phyloP scores from a whole-genome alignment of 2,797 vertebrate species.

The Percopsis omiscomaycus region DNA sequence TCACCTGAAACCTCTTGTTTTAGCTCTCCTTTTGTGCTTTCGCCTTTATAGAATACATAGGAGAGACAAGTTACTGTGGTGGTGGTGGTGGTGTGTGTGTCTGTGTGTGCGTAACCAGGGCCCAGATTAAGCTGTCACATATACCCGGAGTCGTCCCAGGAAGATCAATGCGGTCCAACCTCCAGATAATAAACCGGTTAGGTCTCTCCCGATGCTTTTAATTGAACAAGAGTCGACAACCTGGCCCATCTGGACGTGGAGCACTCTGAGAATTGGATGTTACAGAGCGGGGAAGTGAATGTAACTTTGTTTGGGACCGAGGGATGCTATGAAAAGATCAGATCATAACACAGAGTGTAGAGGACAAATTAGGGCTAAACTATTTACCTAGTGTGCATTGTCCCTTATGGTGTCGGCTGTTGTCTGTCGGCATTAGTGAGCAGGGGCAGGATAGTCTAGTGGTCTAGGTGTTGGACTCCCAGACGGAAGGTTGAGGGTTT shows the following conservation, averaged over 20 bases:
- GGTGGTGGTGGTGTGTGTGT: not conserved
- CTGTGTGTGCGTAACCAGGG: slow-evolving; percentile 6
- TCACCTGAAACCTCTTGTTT: slow-evolving; percentile 11
- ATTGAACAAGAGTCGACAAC: slow-evolving; percentile 63
- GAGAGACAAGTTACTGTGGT: slow-evolving; percentile 14
- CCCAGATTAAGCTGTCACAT: slow-evolving; percentile 60
- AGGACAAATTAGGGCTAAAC: not conserved
- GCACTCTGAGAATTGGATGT: slow-evolving; percentile 52
- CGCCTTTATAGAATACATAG: slow-evolving; percentile 25
- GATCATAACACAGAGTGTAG: not conserved
- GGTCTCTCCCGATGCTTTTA: slow-evolving; percentile 61
- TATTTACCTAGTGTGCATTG: not conserved
- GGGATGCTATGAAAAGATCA: slow-evolving; percentile 4
- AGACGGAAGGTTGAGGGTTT: too few species aligned
- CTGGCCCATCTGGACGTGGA: slow-evolving; percentile 53
- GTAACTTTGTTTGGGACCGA: slow-evolving; percentile 7
- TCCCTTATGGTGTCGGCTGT: not conserved
- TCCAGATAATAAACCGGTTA: slow-evolving; percentile 67
- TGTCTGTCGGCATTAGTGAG: not conserved
- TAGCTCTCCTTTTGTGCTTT: slow-evolving; percentile 3
- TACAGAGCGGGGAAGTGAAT: slow-evolving; percentile 26
- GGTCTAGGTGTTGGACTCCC: too few species aligned
- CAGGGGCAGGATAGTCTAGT: too few species aligned
- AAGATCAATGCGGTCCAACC: slow-evolving; percentile 67
- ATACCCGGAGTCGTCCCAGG: slow-evolving; percentile 39